These are phyloP conservation scores for Struthio camelus DNA, from an alignment of 2,113 vertebrate species.

Conservation along the genomic window DNA sequence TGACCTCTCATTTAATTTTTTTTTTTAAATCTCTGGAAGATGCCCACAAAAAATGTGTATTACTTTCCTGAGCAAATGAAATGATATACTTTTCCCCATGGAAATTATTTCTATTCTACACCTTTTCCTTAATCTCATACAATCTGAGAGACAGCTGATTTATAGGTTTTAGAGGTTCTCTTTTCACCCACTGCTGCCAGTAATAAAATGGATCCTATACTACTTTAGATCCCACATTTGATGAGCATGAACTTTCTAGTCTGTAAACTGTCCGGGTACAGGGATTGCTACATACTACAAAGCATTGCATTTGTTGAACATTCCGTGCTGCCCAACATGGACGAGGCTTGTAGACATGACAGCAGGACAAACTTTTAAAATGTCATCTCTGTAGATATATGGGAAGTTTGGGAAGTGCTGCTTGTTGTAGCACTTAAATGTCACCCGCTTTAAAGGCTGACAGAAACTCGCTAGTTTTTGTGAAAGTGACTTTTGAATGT, in stretches of 20 bases:
- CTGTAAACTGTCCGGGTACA: background rate
- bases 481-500: background rate
- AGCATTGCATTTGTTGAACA: background rate
- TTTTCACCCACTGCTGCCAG: background rate
- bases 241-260: background rate
- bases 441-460: background rate
- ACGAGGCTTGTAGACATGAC: rapidly evolving
- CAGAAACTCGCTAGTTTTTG: background rate
- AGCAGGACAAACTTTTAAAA: background rate
- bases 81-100: background rate
- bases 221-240: background rate
- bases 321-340: rapidly evolving
- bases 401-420: background rate
- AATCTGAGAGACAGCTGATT: background rate
- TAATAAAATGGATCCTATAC: rapidly evolving
- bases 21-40: background rate
- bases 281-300: background rate
- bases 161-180: background rate
- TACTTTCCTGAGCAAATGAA: background rate
- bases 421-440: background rate
- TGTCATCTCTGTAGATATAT: rapidly evolving
- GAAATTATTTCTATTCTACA: background rate
- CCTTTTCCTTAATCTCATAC: background rate
- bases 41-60: background rate
- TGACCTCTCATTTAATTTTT: background rate